These are phyloP conservation scores for Corythornis cristatus DNA, from an alignment of 2,113 vertebrate species.

Conservation along the genomic window DNA sequence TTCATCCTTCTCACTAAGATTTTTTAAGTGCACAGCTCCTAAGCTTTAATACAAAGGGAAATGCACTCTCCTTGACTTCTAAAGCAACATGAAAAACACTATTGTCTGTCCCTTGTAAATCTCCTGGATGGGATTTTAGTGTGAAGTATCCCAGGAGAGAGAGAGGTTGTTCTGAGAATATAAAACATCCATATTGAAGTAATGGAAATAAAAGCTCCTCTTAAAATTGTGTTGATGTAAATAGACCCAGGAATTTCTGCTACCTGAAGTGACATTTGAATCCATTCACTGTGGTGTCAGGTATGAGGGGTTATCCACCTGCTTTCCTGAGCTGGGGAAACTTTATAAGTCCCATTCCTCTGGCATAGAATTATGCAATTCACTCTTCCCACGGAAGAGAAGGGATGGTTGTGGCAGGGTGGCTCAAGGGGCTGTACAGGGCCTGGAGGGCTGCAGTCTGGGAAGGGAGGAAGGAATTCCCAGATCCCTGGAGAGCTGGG, in stretches of 20 bases:
- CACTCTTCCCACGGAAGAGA: too few relatives aligned
- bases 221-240: constrained; percentile 42
- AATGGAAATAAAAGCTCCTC: constrained; percentile 16
- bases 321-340: too few relatives aligned
- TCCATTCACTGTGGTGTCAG: too few relatives aligned
- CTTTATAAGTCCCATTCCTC: too few relatives aligned
- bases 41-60: constrained; percentile 31
- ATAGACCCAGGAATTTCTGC: not conserved
- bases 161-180: constrained; percentile 27
- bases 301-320: too few relatives aligned
- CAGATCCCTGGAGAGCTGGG: not conserved
- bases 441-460: too few relatives aligned
- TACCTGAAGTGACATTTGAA: too few relatives aligned
- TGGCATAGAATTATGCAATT: too few relatives aligned
- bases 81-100: constrained; percentile 28
- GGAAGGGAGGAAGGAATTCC: too few relatives aligned
- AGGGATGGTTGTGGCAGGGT: too few relatives aligned
- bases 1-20: constrained; percentile 5
- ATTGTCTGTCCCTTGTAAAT: constrained; percentile 51
- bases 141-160: constrained; percentile 49
- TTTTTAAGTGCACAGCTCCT: not conserved
- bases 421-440: too few relatives aligned
- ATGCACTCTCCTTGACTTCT: constrained; percentile 41
- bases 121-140: constrained; percentile 54
- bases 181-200: not conserved